Evolutionary conservation across 2,888 invertebrate species (phyloP), one percentile per base, ranked within the genome.

Genomic region (Agriopis aurantiaria): DNA sequence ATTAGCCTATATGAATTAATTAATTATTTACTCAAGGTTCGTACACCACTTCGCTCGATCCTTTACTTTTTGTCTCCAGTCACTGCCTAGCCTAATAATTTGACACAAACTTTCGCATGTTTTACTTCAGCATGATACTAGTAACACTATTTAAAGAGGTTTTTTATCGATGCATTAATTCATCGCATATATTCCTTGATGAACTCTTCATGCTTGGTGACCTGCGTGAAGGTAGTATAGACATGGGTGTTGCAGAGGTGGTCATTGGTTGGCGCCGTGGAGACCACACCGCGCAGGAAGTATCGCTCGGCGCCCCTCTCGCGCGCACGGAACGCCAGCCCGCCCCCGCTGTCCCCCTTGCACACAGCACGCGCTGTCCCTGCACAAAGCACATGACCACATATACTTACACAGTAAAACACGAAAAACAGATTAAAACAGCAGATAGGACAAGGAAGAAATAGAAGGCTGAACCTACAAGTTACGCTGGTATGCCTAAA

Each of bases 331-430:
- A 89, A 88, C 0, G 82, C 80, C 8, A 90, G 75, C 0, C 89
- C 88, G 0, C 89, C 88, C 0, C 90, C 89, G 68, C 89, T 88
- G 78, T 90, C 89, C 0, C 89, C 89, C 59, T 85, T 79, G 72
- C 90, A 90, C 0, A 88, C 76, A 0, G 88, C 82, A 1, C 53
- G 51, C 4, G 53, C 62, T 8, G 70, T 70, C 1, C 62, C 70
- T 70, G 75, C 33, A n/a, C 46, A 46, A 57, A 5, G 10, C 14
- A 23, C 49, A 49, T 6, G 14, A 14, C 5, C 14, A n/a, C 7
- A 14, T 0, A 49, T 12, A 46, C 10, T 12, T 33, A 12, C 12
- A 4, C n/a, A 6, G 6, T 12, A n/a, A 7, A 48, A 12, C 12
- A 12, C 1, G 5, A 48, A 48, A n/a, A 48, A n/a, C 12, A 48